Percentiles rank a stretch among this genome's conserved stretches.
Conservation (phyloP, 2,888 invertebrate genomes). For the Idaea straminata region DNA sequence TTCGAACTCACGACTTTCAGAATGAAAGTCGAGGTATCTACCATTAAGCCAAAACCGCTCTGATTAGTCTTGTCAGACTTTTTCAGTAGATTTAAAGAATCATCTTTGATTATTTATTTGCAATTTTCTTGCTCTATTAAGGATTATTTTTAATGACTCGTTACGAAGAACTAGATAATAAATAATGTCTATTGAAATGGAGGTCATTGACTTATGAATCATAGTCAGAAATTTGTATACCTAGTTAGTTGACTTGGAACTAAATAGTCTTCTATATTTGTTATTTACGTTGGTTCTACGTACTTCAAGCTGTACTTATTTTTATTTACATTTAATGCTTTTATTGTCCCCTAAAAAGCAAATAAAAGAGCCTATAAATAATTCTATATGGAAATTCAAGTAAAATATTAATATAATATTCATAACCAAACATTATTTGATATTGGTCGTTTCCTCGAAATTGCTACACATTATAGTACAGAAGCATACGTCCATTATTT, state of each 20-base stretch:
- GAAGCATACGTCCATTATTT: not conserved
- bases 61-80: no score
- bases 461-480: not conserved
- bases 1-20: no score
- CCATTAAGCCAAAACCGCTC: no score
- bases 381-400: not conserved
- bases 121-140: not conserved
- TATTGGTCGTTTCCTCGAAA: constrained; percentile 1
- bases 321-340: not conserved
- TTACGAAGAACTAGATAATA: not conserved
- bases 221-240: not conserved
- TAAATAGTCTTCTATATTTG: not conserved
- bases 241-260: not conserved
- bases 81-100: no score
- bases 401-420: not conserved
- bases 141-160: not conserved
- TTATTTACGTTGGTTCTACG: not conserved
- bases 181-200: not conserved
- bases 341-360: not conserved
- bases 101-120: not conserved
- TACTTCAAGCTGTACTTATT: not conserved
- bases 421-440: constrained; percentile 1
- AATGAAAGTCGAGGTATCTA: no score
- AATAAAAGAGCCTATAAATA: not conserved
- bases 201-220: not conserved